Evolutionary conservation across 2,888 invertebrate species (phyloP).

Genomic region (Athetis lepigone): DNA sequence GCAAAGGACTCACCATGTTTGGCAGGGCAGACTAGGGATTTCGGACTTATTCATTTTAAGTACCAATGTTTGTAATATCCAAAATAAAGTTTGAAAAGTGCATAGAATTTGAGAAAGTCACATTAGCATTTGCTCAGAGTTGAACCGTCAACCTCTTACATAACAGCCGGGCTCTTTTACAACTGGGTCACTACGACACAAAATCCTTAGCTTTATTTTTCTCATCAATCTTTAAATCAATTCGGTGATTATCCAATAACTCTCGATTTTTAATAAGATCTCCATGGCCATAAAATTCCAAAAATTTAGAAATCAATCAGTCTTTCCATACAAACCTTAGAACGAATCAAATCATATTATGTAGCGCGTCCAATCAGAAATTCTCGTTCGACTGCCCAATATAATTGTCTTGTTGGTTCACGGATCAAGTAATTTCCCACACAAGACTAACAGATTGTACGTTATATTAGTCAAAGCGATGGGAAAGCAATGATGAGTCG

Average conservation of each 20-base stretch:
- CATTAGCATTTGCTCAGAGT: too few relatives aligned
- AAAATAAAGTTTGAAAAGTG: too few relatives aligned
- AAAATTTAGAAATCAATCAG: slow-evolving; percentile 17
- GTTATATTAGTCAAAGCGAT: slow-evolving; percentile 51
- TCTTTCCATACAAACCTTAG: slow-evolving; percentile 5
- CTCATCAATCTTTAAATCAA: not conserved
- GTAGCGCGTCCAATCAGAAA: slow-evolving; percentile 35
- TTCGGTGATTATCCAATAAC: not conserved
- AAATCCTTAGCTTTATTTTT: not conserved
- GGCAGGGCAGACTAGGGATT: too few relatives aligned
- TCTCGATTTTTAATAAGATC: not conserved
- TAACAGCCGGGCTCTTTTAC: too few relatives aligned
- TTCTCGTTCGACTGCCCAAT: slow-evolving; percentile 18
- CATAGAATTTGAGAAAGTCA: too few relatives aligned
- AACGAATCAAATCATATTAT: slow-evolving; percentile 41
- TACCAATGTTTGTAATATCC: too few relatives aligned
- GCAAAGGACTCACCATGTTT: too few relatives aligned
- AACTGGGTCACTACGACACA: too few relatives aligned
- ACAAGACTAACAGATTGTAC: slow-evolving; percentile 34
- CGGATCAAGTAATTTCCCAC: slow-evolving; percentile 47
- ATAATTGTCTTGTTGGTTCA: slow-evolving; percentile 20
- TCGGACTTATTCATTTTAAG: too few relatives aligned
- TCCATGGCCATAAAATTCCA: slow-evolving; percentile 4
- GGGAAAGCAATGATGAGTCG: slow-evolving; percentile 63
- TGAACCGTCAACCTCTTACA: too few relatives aligned